phyloP scores from a whole-genome alignment of 2,113 vertebrate species.

The Peromyscus maniculatus region DNA sequence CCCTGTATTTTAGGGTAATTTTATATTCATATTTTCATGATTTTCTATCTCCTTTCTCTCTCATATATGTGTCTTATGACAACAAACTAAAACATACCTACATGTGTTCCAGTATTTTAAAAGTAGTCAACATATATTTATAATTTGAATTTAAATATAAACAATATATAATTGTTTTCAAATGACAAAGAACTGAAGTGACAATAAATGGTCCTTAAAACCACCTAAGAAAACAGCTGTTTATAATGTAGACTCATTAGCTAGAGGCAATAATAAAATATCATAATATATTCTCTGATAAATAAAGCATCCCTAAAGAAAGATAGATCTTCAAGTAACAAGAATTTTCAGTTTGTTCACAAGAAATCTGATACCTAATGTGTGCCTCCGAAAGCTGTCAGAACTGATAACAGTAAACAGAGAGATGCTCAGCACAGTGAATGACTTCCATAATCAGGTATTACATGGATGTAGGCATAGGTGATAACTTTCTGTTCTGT shows the following conservation, averaged over 20 bases:
- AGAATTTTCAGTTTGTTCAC: not conserved
- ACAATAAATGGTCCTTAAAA: not conserved
- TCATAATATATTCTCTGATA: not conserved
- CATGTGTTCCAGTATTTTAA: not conserved
- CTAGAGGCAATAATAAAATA: not conserved
- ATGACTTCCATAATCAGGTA: constrained; percentile 51
- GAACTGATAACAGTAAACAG: constrained; percentile 28
- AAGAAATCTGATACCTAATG: not conserved
- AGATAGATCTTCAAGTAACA: not conserved
- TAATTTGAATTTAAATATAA: not conserved
- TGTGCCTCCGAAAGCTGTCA: constrained; percentile 59
- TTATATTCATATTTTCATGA: not conserved
- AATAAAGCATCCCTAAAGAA: not conserved
- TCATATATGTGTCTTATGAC: not conserved
- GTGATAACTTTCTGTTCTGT: constrained; percentile 48
- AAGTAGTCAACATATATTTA: not conserved
- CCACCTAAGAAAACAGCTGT: not conserved
- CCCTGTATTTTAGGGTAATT: not conserved
- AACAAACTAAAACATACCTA: not conserved
- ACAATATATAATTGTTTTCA: not conserved
- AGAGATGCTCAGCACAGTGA: not conserved
- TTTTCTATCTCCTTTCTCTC: not conserved
- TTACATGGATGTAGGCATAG: not conserved
- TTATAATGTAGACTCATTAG: not conserved
- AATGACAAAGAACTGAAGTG: not conserved